phyloP scores from a whole-genome alignment of 2,113 vertebrate genomes.

The Ceratotherium simum region DNA sequence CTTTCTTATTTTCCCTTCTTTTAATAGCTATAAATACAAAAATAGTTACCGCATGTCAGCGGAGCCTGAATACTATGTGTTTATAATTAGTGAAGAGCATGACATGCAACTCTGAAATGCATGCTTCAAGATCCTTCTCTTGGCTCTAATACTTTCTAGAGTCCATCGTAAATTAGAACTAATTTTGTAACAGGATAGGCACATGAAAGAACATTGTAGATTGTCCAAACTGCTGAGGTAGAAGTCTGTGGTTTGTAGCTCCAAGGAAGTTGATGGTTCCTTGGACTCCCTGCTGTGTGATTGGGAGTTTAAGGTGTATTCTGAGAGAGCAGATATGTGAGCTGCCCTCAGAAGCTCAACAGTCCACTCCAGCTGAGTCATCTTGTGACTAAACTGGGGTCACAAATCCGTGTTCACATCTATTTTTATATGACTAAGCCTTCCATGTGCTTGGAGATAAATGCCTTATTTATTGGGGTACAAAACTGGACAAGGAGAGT shows the following conservation, averaged over 20 bases:
- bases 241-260: background rate
- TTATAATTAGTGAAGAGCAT: background rate
- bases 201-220: background rate
- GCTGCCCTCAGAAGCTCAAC: background rate
- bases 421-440: background rate
- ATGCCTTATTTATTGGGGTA: background rate
- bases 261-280: background rate
- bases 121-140: background rate
- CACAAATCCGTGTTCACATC: background rate
- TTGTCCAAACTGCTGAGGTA: background rate
- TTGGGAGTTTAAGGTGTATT: background rate
- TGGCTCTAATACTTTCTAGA: background rate
- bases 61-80: background rate
- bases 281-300: background rate
- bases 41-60: background rate
- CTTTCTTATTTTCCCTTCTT: background rate
- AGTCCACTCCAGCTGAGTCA: background rate
- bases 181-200: background rate
- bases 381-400: background rate
- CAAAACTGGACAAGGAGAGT: background rate
- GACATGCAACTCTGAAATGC: background rate
- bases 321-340: background rate
- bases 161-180: background rate
- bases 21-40: background rate
- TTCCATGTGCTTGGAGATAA: background rate